Evolutionary conservation across 2,113 vertebrate genomes (phyloP).

Genomic region (Hippoglossus stenolepis): DNA sequence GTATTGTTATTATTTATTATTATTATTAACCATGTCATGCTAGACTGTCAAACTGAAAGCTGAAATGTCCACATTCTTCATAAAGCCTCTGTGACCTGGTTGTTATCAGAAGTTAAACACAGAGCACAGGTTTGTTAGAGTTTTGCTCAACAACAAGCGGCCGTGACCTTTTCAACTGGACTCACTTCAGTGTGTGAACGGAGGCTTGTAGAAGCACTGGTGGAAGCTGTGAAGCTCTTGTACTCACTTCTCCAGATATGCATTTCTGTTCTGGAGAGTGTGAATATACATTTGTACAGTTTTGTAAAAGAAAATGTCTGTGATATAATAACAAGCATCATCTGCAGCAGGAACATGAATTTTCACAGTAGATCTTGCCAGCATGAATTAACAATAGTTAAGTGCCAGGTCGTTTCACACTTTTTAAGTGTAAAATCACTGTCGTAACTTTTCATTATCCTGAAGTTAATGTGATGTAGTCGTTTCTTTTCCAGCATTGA

Average conservation of each 20-base stretch:
- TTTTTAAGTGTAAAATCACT: background rate
- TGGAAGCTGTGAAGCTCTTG: too few relatives aligned
- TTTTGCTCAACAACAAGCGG: too few relatives aligned
- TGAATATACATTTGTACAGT: background rate
- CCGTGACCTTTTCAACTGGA: background rate
- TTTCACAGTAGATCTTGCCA: slow-evolving; percentile 40
- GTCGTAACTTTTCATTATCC: background rate
- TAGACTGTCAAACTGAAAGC: too few relatives aligned
- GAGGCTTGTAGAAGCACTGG: background rate
- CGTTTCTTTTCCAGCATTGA: background rate
- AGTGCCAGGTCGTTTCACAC: slow-evolving; percentile 14
- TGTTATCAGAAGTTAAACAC: too few relatives aligned
- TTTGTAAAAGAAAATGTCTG: background rate
- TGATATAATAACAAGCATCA: background rate
- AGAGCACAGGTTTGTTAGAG: too few relatives aligned
- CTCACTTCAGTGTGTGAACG: background rate
- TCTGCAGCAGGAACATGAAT: slow-evolving; percentile 19
- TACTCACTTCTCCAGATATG: background rate
- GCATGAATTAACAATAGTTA: background rate
- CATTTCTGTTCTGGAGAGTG: background rate
- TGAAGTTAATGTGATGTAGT: background rate
- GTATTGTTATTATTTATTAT: too few relatives aligned
- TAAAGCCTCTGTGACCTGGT: too few relatives aligned
- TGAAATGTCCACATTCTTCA: too few relatives aligned
- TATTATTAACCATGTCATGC: too few relatives aligned